A percentile compares a stretch with the other conserved stretches of the same genome.
Evolutionary conservation across 2,113 vertebrate species (phyloP).

Genomic region (Halcyon malimbica): DNA sequence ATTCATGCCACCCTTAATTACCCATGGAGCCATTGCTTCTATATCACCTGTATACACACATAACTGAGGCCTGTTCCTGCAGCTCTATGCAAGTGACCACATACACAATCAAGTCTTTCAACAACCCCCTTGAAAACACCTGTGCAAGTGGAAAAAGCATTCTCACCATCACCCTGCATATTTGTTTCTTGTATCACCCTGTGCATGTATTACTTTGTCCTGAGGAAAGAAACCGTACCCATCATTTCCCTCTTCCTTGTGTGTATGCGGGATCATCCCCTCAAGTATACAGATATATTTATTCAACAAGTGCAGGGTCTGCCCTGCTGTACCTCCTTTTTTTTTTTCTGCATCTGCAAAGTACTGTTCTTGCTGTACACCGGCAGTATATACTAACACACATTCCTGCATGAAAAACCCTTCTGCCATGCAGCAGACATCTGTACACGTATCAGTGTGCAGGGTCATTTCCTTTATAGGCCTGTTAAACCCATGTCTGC

Average conservation of each 20-base stretch:
- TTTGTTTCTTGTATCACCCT: background rate
- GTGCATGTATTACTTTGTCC: fast-evolving
- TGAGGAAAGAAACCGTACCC: background rate
- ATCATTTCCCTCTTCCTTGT: background rate
- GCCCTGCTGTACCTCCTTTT: too few species aligned
- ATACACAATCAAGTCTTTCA: too few species aligned
- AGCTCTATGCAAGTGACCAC: background rate
- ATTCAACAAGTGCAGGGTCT: too few species aligned
- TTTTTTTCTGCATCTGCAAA: background rate
- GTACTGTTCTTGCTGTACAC: background rate
- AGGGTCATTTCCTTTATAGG: fast-evolving
- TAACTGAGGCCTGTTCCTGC: fast-evolving
- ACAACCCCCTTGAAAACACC: fast-evolving
- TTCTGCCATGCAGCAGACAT: fast-evolving
- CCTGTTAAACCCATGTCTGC: fast-evolving
- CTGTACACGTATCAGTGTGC: fast-evolving
- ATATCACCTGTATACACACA: fast-evolving
- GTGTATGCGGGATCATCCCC: fast-evolving
- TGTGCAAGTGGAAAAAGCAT: background rate
- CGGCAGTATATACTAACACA: background rate
- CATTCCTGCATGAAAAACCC: too few species aligned
- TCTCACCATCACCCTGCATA: too few species aligned
- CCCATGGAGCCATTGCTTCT: fast-evolving
- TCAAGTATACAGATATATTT: fast-evolving
- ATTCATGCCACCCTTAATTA: background rate